phyloP scores from a whole-genome alignment of 2,113 vertebrate genomes.

The Archilochus colubris region DNA sequence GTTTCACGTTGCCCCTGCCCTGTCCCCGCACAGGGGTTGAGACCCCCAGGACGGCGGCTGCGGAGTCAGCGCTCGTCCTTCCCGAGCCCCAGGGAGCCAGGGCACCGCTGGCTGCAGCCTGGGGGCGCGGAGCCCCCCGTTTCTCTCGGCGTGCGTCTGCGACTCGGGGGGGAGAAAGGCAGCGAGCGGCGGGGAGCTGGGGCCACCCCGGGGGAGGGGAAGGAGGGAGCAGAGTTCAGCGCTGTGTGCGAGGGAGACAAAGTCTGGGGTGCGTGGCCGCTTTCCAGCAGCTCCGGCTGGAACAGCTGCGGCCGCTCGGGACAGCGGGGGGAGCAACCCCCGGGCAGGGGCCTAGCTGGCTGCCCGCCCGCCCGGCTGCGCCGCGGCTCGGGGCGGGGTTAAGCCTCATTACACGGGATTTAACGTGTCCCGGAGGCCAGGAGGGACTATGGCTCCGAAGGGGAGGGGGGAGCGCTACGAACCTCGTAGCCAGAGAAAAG shows the following conservation, averaged over 20 bases:
- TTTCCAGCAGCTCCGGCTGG: slow-evolving; percentile 34
- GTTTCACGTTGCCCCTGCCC: not conserved
- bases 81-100: not conserved
- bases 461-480: not conserved
- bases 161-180: not conserved
- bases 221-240: not conserved
- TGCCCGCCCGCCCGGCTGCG: slow-evolving; percentile 34
- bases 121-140: too few relatives aligned
- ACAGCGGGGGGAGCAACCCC: not conserved
- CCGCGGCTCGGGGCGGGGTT: slow-evolving; percentile 42
- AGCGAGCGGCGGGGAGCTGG: not conserved
- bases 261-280: slow-evolving; percentile 22
- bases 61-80: not conserved
- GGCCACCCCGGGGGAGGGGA: not conserved
- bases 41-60: not conserved
- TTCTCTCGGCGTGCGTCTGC: not conserved
- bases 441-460: not conserved
- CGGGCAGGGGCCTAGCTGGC: slow-evolving; percentile 38
- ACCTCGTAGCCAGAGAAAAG: not conserved
- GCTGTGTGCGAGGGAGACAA: not conserved
- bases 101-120: not conserved
- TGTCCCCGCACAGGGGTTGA: not conserved
- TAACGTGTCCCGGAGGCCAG: slow-evolving; percentile 33
- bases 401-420: slow-evolving; percentile 54
- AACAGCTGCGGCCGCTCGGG: slow-evolving; percentile 30